Evolutionary conservation across 92 coral and sea anemone genomes (phyloP).

Genomic region (Siderastrea siderea): DNA sequence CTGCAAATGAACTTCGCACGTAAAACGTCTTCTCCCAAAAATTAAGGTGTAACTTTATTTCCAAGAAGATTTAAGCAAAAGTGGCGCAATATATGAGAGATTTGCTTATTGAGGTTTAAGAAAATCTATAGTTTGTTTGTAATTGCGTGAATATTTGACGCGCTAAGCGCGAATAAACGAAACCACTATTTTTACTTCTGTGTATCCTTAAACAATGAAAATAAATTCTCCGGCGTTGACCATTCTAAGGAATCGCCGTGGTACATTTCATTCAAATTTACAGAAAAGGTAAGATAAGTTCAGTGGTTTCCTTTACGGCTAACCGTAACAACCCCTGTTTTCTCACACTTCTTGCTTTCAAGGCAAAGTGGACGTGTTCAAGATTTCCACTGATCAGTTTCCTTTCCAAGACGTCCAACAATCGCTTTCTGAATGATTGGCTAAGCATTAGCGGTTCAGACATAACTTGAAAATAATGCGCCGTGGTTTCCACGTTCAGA

Average conservation of each 20-base stretch:
- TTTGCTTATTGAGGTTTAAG: too few species aligned
- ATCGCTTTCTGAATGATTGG: background rate
- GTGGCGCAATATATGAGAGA: too few species aligned
- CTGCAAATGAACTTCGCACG: too few species aligned
- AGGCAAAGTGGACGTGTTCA: constrained; percentile 2
- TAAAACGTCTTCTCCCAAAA: too few species aligned
- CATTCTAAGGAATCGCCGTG: background rate
- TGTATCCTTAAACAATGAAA: too few species aligned
- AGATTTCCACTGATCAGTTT: background rate
- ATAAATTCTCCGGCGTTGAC: too few species aligned
- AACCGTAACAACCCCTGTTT: background rate
- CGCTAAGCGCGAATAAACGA: too few species aligned
- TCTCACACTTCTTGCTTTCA: background rate
- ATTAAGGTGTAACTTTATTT: too few species aligned
- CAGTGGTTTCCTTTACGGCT: background rate
- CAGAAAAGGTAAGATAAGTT: background rate
- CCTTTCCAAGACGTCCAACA: background rate
- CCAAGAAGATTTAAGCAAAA: too few species aligned
- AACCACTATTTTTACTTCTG: too few species aligned
- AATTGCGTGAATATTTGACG: too few species aligned
- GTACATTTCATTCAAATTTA: background rate
- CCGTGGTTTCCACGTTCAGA: background rate
- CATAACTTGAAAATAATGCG: constrained; percentile 7
- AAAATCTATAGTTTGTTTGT: too few species aligned
- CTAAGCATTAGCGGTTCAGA: background rate